Evolutionary conservation across 2,888 invertebrate genomes (phyloP).

Genomic region (Spilosoma lubricipeda): DNA sequence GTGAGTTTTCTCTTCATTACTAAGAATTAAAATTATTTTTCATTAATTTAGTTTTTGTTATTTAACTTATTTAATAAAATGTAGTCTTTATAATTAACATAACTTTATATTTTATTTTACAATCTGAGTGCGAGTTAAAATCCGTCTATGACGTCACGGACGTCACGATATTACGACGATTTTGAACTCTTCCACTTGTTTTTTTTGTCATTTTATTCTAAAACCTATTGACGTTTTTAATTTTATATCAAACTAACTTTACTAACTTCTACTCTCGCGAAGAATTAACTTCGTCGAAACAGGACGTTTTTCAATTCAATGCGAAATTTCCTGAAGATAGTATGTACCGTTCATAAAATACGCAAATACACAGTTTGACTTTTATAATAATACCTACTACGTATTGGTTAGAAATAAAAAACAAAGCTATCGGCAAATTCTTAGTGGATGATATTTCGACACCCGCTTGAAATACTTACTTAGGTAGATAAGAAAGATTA

Average conservation of each 20-base stretch:
- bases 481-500: background rate
- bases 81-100: background rate
- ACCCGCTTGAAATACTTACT: background rate
- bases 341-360: background rate
- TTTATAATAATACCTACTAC: background rate
- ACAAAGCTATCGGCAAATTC: background rate
- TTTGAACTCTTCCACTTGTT: slow-evolving; percentile 36
- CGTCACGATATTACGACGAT: too few species aligned
- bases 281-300: background rate
- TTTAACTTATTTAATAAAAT: background rate
- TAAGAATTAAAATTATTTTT: background rate
- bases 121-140: slow-evolving; percentile 25
- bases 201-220: too few species aligned
- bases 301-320: background rate
- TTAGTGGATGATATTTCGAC: background rate
- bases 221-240: background rate
- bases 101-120: background rate
- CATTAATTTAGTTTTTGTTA: background rate
- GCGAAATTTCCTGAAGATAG: background rate
- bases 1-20: slow-evolving; percentile 53
- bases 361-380: too few species aligned
- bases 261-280: too few species aligned
- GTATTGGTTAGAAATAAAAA: too few species aligned
- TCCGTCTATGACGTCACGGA: slow-evolving; percentile 42
- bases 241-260: background rate